A percentile compares a stretch with the other conserved stretches of the same genome.
Evolutionary conservation across 2,797 vertebrate species (phyloP).

Genomic region (Bradypodion ventrale): DNA sequence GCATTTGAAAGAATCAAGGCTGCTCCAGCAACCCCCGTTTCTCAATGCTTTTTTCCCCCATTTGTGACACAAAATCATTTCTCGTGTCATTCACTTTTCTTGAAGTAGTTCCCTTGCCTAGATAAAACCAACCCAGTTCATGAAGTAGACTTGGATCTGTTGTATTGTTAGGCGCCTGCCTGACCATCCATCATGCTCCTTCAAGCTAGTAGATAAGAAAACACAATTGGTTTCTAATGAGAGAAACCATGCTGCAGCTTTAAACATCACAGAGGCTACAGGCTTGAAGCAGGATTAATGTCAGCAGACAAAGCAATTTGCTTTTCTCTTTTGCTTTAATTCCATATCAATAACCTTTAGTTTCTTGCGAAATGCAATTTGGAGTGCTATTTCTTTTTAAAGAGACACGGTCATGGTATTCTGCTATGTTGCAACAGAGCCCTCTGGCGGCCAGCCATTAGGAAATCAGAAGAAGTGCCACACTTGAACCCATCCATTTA

Average conservation of each 20-base stretch:
- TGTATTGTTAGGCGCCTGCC: not conserved
- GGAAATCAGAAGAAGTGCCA: not conserved
- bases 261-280: not conserved
- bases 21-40: not conserved
- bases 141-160: not conserved
- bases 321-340: conserved; percentile 3
- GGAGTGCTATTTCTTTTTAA: not conserved
- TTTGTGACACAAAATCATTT: not conserved
- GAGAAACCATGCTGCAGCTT: not conserved
- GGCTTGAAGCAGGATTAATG: conserved; percentile 19
- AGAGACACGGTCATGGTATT: conserved; percentile 13
- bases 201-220: not conserved
- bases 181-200: not conserved
- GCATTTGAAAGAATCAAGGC: not conserved
- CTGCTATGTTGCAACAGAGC: conserved; percentile 35
- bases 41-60: not conserved
- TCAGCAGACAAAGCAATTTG: conserved; percentile 2
- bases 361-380: not conserved
- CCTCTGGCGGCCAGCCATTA: conserved; percentile 14
- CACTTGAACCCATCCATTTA: not conserved
- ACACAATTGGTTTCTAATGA: not conserved
- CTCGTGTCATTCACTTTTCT: not conserved
- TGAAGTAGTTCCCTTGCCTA: not conserved
- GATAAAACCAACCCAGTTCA: not conserved
- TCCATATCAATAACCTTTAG: conserved; percentile 19